Conservation (phyloP, 2,797 vertebrate genomes). For the Galaxias olidus region DNA sequence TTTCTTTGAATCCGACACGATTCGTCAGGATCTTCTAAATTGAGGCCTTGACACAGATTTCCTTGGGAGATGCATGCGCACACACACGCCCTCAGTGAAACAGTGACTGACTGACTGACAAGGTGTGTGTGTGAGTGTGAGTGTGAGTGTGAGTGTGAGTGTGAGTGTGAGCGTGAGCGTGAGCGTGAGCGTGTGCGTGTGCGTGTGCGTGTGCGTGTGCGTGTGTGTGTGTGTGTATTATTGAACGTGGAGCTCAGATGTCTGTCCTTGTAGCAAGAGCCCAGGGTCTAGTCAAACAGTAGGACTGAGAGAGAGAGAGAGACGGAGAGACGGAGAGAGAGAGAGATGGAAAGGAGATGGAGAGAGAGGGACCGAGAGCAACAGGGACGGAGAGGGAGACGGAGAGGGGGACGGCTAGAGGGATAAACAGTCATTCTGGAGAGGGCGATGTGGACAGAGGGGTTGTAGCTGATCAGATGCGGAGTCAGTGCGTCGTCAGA, state of each 20-base stretch:
- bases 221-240: constrained; percentile 12
- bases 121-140: too few relatives aligned
- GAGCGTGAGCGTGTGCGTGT: constrained; percentile 21
- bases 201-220: constrained; percentile 27
- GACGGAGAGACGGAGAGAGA: constrained; percentile 4
- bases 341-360: background rate
- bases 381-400: constrained; percentile 3
- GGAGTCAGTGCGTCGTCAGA: constrained; percentile 39
- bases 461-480: constrained; percentile 39
- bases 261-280: too few relatives aligned
- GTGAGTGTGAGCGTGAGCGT: too few relatives aligned
- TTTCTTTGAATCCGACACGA: too few relatives aligned
- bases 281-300: too few relatives aligned
- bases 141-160: too few relatives aligned
- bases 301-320: background rate
- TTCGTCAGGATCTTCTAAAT: too few relatives aligned
- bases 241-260: background rate
- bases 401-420: background rate
- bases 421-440: too few relatives aligned
- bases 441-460: constrained; percentile 20
- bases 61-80: too few relatives aligned
- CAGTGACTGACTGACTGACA: too few relatives aligned
- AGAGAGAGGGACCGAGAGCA: background rate
- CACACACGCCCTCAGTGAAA: too few relatives aligned
- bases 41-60: too few relatives aligned